phyloP scores from a whole-genome alignment of 2,888 invertebrate species.

The Thecocarcelia acutangulata region DNA sequence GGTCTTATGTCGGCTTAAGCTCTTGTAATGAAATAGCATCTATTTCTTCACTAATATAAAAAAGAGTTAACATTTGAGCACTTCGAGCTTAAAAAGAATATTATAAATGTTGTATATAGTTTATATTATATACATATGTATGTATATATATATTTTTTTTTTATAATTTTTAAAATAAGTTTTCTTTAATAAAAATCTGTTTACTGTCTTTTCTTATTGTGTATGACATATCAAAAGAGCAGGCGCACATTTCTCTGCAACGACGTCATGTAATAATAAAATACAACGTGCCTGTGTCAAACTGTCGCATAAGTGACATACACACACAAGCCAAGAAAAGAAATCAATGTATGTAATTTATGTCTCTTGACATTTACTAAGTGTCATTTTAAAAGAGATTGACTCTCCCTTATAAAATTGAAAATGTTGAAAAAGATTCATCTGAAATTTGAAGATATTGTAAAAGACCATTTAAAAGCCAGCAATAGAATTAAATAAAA shows the following conservation, averaged over 20 bases:
- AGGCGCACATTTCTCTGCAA: slow-evolving; percentile 36
- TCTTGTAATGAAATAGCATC: no score
- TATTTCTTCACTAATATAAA: no score
- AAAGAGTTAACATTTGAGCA: no score
- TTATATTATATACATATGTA: background rate
- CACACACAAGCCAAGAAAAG: slow-evolving; percentile 12
- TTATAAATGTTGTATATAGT: no score
- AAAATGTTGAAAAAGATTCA: background rate
- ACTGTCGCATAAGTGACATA: slow-evolving; percentile 52
- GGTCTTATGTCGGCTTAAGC: no score
- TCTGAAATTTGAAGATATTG: no score
- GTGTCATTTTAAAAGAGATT: slow-evolving; percentile 35
- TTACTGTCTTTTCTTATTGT: slow-evolving; percentile 23
- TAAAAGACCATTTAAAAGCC: slow-evolving; percentile 4
- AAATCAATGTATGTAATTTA: slow-evolving; percentile 50
- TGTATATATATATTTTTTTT: background rate
- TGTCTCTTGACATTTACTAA: slow-evolving; percentile 59
- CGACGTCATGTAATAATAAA: slow-evolving; percentile 1
- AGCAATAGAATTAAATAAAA: background rate
- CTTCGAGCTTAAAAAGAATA: no score
- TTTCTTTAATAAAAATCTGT: slow-evolving; percentile 9
- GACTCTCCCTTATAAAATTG: slow-evolving; percentile 9
- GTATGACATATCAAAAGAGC: slow-evolving; percentile 31
- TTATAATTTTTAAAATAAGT: background rate
- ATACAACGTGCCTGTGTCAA: slow-evolving; percentile 43